phyloP scores from a whole-genome alignment of 2,797 vertebrate genomes.

The Paramormyrops hopkinsi region DNA sequence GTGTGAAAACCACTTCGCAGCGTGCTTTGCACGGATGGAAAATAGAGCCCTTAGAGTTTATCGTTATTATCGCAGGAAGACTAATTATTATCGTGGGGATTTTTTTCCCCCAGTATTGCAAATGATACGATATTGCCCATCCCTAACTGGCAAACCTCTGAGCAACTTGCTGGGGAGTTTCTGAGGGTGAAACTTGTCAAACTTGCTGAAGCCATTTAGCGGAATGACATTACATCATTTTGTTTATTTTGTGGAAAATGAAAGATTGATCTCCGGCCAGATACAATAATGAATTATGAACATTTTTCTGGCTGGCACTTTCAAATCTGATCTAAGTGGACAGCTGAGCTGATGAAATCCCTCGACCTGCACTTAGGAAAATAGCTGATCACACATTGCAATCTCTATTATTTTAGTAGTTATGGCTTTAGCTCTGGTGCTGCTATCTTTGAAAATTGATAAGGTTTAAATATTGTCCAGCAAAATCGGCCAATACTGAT shows the following conservation, averaged over 20 bases:
- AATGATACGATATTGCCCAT: no score
- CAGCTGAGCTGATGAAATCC: neutral
- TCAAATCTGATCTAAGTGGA: neutral
- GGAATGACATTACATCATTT: neutral
- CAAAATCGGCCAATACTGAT: no score
- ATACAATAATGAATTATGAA: neutral
- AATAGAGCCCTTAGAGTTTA: no score
- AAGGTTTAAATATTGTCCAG: no score
- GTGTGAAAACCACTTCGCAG: no score
- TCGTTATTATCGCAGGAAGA: no score
- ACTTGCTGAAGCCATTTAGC: neutral
- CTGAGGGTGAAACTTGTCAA: neutral
- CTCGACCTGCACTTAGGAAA: neutral
- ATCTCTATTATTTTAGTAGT: neutral
- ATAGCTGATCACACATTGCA: neutral
- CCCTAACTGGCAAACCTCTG: neutral
- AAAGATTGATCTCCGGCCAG: neutral
- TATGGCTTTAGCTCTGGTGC: neutral
- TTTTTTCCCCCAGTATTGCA: no score
- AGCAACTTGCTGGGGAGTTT: neutral
- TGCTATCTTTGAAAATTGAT: no score
- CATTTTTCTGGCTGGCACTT: neutral
- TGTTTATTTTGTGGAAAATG: neutral
- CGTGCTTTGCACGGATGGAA: no score
- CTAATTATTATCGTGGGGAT: no score